These are phyloP conservation scores for Chloromyia formosa DNA, from an alignment of 2,888 invertebrate species.

Conservation along the genomic window DNA sequence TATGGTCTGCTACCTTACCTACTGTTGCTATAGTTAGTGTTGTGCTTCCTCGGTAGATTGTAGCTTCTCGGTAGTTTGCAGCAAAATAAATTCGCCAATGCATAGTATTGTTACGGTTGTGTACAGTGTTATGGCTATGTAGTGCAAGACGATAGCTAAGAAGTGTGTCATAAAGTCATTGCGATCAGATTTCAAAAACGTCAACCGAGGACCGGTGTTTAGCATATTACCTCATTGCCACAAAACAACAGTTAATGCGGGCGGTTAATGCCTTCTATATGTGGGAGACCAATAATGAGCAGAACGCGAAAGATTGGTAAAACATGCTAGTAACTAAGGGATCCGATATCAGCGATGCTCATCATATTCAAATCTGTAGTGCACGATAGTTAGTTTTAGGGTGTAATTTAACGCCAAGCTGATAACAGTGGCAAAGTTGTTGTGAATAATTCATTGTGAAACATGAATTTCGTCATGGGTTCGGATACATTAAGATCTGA, in stretches of 20 bases:
- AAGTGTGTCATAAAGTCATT: conserved; percentile 39
- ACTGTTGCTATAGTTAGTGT: conserved; percentile 14
- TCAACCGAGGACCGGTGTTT: background rate
- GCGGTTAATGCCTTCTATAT: background rate
- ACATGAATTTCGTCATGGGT: too few relatives aligned
- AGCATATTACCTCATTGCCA: background rate
- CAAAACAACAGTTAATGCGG: conserved; percentile 25
- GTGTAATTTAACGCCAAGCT: background rate
- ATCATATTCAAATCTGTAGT: too few relatives aligned
- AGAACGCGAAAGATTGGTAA: too few relatives aligned
- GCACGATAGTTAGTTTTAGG: too few relatives aligned
- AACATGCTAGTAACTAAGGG: too few relatives aligned
- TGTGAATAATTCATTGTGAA: too few relatives aligned
- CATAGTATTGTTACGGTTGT: background rate
- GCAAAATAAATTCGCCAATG: background rate
- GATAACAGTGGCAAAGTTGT: background rate
- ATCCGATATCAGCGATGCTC: too few relatives aligned
- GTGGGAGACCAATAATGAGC: too few relatives aligned
- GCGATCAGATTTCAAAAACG: conserved; percentile 32
- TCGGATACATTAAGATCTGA: too few relatives aligned
- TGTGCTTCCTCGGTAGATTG: background rate
- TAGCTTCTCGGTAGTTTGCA: background rate
- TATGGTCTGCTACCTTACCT: background rate
- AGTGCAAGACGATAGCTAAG: background rate
- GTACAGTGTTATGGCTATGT: background rate